Evolutionary conservation across 2,113 vertebrate species (phyloP).

Genomic region (Triplophysa rosa): DNA sequence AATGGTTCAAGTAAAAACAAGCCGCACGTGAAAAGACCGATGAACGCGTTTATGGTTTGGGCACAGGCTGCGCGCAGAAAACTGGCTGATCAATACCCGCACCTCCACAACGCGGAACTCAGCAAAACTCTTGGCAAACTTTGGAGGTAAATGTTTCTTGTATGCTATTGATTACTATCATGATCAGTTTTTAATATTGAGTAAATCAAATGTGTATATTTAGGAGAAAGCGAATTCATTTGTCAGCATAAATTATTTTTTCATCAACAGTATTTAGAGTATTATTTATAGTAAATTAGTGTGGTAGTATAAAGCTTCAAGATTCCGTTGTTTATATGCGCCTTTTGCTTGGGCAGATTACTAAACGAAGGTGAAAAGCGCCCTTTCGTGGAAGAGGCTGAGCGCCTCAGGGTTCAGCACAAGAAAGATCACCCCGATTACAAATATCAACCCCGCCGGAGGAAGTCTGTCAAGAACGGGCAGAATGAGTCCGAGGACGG

Average conservation of each 20-base stretch:
- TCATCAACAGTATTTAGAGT: neutral
- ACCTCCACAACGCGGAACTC: conserved; percentile 97
- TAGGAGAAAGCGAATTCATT: neutral
- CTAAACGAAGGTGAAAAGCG: conserved; percentile 93
- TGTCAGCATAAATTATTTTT: too few species aligned
- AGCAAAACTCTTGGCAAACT: conserved; percentile 96
- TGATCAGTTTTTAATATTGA: too few species aligned
- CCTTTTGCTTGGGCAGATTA: conserved; percentile 70
- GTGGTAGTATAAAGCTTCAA: neutral
- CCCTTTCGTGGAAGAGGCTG: conserved; percentile 95
- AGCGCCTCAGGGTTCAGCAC: conserved; percentile 94
- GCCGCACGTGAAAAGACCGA: conserved; percentile 87
- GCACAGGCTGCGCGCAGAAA: conserved; percentile 95
- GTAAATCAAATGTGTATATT: too few species aligned
- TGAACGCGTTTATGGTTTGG: conserved; percentile 90
- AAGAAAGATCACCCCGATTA: conserved; percentile 98
- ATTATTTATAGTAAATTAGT: neutral
- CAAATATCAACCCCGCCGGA: conserved; percentile 92
- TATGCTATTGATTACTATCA: neutral
- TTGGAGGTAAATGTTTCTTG: conserved; percentile 81
- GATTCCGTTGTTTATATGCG: neutral
- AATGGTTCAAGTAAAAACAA: conserved; percentile 96
- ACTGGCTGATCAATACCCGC: conserved; percentile 94
- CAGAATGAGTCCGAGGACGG: conserved; percentile 89
- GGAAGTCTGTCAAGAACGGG: conserved; percentile 95